These are phyloP conservation scores for Planococcus citri DNA, from an alignment of 1,140 invertebrate species.

Conservation along the genomic window DNA sequence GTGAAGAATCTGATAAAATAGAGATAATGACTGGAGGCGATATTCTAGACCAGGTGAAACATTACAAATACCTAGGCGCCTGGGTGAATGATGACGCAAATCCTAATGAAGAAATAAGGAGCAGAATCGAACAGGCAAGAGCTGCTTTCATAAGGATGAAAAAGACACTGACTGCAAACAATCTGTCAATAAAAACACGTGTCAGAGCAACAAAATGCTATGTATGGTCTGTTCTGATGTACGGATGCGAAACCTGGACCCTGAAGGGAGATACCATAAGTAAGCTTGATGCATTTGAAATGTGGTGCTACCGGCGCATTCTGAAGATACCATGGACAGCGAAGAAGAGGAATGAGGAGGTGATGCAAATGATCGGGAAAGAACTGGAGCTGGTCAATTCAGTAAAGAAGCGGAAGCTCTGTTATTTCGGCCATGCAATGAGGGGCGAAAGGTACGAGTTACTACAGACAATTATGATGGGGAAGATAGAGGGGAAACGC, in stretches of 20 bases:
- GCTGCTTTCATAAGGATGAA: conserved; percentile 21
- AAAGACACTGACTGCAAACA: neutral
- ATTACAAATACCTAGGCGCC: conserved; percentile 21
- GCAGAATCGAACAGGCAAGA: conserved; percentile 23
- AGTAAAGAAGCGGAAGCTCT: too few relatives aligned
- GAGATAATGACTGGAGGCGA: neutral
- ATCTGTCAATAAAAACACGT: conserved; percentile 14
- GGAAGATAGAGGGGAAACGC: too few relatives aligned
- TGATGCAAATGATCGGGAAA: neutral
- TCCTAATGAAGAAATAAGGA: conserved; percentile 19
- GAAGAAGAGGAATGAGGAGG: neutral
- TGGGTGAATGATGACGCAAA: conserved; percentile 22
- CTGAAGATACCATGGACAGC: conserved; percentile 1
- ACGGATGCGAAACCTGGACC: conserved; percentile 23
- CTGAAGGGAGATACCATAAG: neutral
- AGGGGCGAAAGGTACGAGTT: too few relatives aligned
- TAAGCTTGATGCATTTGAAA: conserved; percentile 21
- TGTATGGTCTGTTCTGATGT: conserved; percentile 21
- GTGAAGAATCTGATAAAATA: conserved; percentile 6
- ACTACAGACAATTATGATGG: too few relatives aligned
- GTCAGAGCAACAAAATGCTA: conserved; percentile 21
- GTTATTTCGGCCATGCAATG: too few relatives aligned
- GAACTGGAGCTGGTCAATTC: too few relatives aligned
- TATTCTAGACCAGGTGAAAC: conserved; percentile 15
- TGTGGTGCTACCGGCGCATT: conserved; percentile 16